These are phyloP conservation scores for Megamerina dolium DNA, from an alignment of 2,888 invertebrate genomes.

Conservation along the genomic window DNA sequence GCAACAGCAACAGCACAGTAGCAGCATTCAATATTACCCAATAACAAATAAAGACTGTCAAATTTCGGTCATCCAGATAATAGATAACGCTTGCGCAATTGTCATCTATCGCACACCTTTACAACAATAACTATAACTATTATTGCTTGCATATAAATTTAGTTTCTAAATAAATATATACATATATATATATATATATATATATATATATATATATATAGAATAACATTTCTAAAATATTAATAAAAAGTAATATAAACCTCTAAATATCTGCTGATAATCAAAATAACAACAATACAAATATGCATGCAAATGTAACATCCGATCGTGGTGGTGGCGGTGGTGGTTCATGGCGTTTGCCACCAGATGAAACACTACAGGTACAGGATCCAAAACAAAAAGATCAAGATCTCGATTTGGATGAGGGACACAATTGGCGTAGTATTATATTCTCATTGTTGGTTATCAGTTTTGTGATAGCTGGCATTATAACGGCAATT, in stretches of 20 bases:
- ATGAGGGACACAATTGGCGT: constrained; percentile 83
- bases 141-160: too few relatives aligned
- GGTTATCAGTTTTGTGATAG: constrained; percentile 81
- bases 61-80: too few relatives aligned
- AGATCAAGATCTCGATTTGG: constrained; percentile 70
- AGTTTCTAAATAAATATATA: background rate
- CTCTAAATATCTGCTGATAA: too few relatives aligned
- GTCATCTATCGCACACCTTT: too few relatives aligned
- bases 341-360: constrained; percentile 78
- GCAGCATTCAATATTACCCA: too few relatives aligned
- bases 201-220: background rate
- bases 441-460: constrained; percentile 80
- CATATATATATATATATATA: background rate
- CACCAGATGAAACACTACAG: constrained; percentile 87
- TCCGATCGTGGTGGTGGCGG: constrained; percentile 71
- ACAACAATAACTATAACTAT: too few relatives aligned
- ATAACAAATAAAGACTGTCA: too few relatives aligned
- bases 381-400: constrained; percentile 84
- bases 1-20: too few relatives aligned
- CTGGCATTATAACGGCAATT: constrained; percentile 82
- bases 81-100: too few relatives aligned
- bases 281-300: too few relatives aligned
- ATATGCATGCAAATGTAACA: constrained; percentile 88
- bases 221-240: background rate
- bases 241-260: too few relatives aligned